Evolutionary conservation across 2,797 vertebrate species (phyloP), one percentile per base, ranked within the genome.

Genomic region (Anomalospiza imberbis): DNA sequence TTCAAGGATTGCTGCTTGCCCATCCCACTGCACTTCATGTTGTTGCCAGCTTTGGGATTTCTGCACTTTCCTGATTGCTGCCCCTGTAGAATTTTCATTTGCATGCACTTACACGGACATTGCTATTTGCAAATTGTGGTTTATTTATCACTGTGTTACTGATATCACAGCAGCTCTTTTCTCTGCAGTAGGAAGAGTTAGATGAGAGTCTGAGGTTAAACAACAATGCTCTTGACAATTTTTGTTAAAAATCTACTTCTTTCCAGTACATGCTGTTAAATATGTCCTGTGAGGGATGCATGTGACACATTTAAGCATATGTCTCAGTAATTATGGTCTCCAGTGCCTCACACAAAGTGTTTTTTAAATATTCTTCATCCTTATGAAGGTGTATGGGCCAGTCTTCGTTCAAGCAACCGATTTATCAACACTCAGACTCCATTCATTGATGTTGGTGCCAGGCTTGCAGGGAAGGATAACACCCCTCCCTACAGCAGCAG

Each of bases 381-480:
- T 92, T 88, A 32, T 95, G 73, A 97, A 99, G 99, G 99, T 96
- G 98, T 99, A 60, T 99, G 99, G 99, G 99, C 99, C 13, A 99
- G 99, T 97, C 98, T 99, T 95, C 99, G 99, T 93, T 99, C 99
- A 78, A 99, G 99, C 98, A 98, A 98, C 97, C 98, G 98, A 84
- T 98, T 99, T 93, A 98, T 98, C 97, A 99, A 98, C 94, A 98
- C 98, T 92, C 98, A 98, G 34, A 95, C 94, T 31, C 97, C 97
- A 6, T 97, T 98, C 83, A 91, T 98, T 91, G 98, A 99, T 8
- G 98, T 99, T 80, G 99, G 99, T 12, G 96, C 98, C 93, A 98
- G 99, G 67, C 98, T 99, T 68, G 98, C 99, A 67, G 98, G 99
- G 96, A 99, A 99, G 96, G 99, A 99, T 96, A 98, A 98, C 88